Evolutionary conservation across 1,140 invertebrate species (phyloP), one percentile per base, ranked within the genome.

Genomic region (Adelges cooleyi): DNA sequence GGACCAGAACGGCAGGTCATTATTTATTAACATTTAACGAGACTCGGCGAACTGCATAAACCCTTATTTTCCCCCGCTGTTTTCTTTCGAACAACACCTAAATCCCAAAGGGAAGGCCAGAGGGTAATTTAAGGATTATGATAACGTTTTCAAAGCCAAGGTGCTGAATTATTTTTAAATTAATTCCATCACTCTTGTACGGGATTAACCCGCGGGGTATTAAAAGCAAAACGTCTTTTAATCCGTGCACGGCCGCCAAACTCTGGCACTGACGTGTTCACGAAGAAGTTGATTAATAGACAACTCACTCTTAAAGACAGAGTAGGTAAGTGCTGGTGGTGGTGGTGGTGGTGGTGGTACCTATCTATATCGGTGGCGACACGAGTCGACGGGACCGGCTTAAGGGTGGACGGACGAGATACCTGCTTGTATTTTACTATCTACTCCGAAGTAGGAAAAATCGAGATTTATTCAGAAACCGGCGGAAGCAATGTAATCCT

Each of bases 211-310:
- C 20, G 20, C 2, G 52, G n/a, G 52, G 52, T 54, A 54, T 54
- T 54, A 54, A 54, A 25, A 40, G 52, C 52, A 17, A 40, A 54
- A 54, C 52, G n/a, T 29, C n/a, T 40, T 54, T 54, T 54, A 54
- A 54, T 54, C 52, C 25, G 33, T 38, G 2, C n/a, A n/a, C n/a
- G n/a, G n/a, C 1, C 15, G 6, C 52, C 52, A 22, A 54, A 54
- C 15, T 54, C 33, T 54, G 36, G 33, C 52, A 38, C 52, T 54
- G 52, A 54, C 52, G 52, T 22, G 20, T 54, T 54, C 25, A 23
- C 20, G 52, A 38, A 54, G 20, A 54, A 40, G 36, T 54, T 54
- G 52, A 54, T 54, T 54, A 54, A 54, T 54, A 54, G 52, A 54
- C 52, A 13, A 40, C 38, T n/a, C n/a, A n/a, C n/a, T n/a, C n/a